Conservation (phyloP, 1,140 invertebrate species). For the Bombyx mandarina region DNA sequence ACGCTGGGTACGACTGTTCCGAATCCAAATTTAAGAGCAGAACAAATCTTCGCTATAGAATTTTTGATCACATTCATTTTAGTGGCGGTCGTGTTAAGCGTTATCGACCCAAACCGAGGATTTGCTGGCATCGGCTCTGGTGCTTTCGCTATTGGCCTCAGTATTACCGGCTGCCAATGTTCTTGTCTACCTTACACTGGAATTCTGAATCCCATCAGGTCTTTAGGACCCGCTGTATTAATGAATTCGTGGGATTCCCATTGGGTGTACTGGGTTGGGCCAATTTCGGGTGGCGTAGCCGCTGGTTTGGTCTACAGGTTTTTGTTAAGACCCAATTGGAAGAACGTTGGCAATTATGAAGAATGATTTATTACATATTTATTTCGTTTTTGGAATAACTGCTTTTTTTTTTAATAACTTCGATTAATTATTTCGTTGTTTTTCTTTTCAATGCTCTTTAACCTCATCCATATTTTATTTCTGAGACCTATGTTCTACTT, state of each 20-base stretch:
- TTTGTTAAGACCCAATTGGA: constrained; percentile 7
- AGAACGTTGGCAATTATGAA: not conserved
- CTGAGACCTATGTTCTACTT: no score
- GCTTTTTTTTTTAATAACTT: no score
- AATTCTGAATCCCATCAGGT: constrained; percentile 25
- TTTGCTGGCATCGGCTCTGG: constrained; percentile 20
- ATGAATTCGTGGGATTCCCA: constrained; percentile 22
- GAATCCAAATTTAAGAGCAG: constrained; percentile 4
- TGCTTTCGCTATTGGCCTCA: constrained; percentile 25
- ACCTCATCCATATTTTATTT: no score
- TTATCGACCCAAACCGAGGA: constrained; percentile 10
- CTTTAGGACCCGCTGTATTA: constrained; percentile 20
- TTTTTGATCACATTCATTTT: constrained; percentile 27
- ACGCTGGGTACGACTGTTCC: constrained; percentile 20
- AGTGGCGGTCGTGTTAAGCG: constrained; percentile 23
- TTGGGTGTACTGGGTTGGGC: constrained; percentile 28
- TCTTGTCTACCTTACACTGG: constrained; percentile 18
- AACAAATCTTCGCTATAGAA: constrained; percentile 22
- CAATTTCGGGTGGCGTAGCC: constrained; percentile 19
- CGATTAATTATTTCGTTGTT: no score
- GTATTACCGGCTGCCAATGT: constrained; percentile 23
- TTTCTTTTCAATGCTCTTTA: no score
- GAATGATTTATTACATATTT: constrained; percentile 1
- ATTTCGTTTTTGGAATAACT: not conserved
- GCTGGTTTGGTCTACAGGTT: constrained; percentile 25